A percentile compares a stretch with the other conserved stretches of the same genome.
These are phyloP conservation scores for Pelobates fuscus DNA, from an alignment of 2,113 vertebrate genomes.

Conservation along the genomic window DNA sequence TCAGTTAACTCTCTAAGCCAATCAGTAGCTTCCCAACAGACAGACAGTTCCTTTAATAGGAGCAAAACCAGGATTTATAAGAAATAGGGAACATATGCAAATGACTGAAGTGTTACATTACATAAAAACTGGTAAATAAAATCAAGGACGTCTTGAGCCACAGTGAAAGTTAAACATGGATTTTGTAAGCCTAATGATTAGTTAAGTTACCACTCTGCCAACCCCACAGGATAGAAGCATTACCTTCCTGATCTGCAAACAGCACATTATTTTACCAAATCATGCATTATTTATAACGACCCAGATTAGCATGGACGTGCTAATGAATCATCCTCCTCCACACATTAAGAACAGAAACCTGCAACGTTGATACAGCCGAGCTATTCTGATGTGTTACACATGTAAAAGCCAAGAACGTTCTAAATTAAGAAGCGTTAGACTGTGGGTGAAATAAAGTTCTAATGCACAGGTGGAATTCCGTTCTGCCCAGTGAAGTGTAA, in stretches of 20 bases:
- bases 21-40: no score
- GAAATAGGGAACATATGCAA: no score
- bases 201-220: neutral
- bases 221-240: neutral
- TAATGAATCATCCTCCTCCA: constrained; percentile 49
- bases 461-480: constrained; percentile 30
- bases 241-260: constrained; percentile 27
- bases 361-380: constrained; percentile 39
- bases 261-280: constrained; percentile 36
- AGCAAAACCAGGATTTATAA: no score
- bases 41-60: no score
- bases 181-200: neutral
- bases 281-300: constrained; percentile 49
- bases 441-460: constrained; percentile 31
- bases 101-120: no score
- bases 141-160: no score
- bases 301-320: constrained; percentile 47
- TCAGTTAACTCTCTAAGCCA: no score
- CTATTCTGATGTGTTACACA: constrained; percentile 44
- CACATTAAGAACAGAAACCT: constrained; percentile 41
- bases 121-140: no score
- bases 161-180: no score
- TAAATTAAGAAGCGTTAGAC: constrained; percentile 47
- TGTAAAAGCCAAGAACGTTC: constrained; percentile 41
- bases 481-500: constrained; percentile 18